Conservation (phyloP, 2,888 invertebrate genomes). For the Parochlus steinenii region DNA sequence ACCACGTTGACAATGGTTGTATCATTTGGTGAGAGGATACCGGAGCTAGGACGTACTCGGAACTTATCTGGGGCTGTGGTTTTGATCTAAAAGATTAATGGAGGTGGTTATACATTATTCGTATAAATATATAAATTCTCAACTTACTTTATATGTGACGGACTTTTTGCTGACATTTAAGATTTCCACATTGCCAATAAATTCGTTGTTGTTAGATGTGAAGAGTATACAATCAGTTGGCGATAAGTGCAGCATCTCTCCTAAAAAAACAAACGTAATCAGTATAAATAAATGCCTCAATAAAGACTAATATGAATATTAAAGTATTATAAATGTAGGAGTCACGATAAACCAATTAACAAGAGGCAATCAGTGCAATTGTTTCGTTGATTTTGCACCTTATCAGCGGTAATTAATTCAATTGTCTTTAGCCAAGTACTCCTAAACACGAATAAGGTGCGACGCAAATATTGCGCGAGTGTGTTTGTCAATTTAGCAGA, state of each 20-base stretch:
- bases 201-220: conserved; percentile 42
- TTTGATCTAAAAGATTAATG: conserved; percentile 69
- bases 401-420: too few relatives aligned
- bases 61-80: conserved; percentile 94
- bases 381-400: too few relatives aligned
- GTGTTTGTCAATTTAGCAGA: too few relatives aligned
- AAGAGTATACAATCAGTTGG: conserved; percentile 59
- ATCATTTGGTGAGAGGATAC: conserved; percentile 48
- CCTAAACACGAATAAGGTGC: too few relatives aligned
- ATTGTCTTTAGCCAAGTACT: too few relatives aligned
- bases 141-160: conserved; percentile 49
- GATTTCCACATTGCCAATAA: conserved; percentile 47
- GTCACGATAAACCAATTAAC: too few relatives aligned
- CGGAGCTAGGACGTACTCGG: conserved; percentile 77
- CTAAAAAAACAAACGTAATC: conserved; percentile 22
- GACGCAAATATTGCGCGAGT: too few relatives aligned
- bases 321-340: too few relatives aligned
- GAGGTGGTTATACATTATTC: conserved; percentile 17
- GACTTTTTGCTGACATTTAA: conserved; percentile 47
- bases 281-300: too few relatives aligned
- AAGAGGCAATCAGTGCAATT: too few relatives aligned
- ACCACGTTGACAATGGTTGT: conserved; percentile 51
- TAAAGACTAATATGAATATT: too few relatives aligned
- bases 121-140: neutral
- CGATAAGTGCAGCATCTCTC: conserved; percentile 41